Evolutionary conservation across 2,888 invertebrate genomes (phyloP).

Genomic region (Tineola bisselliella): DNA sequence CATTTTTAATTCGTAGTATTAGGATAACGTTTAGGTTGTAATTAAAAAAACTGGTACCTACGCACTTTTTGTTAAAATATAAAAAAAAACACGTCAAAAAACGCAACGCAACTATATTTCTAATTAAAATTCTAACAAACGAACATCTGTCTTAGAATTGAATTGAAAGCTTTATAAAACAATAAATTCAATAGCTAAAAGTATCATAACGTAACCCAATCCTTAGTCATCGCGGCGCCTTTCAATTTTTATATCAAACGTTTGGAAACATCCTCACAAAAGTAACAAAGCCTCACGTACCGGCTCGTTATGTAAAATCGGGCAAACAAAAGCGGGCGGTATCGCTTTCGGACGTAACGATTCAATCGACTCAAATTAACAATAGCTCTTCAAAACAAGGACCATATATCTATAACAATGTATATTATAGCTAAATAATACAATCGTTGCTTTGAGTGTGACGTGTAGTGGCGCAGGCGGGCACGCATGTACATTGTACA

Average conservation of each 20-base stretch:
- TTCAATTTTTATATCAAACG: conserved; percentile 59
- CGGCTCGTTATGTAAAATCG: conserved; percentile 63
- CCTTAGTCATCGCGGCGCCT: conserved; percentile 62
- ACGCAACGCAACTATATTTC: not conserved
- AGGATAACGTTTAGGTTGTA: no score
- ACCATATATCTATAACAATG: conserved; percentile 15
- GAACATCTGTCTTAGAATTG: not conserved
- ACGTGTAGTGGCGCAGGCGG: not conserved
- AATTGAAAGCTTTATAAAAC: not conserved
- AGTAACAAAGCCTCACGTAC: conserved; percentile 40
- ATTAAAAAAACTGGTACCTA: no score
- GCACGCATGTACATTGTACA: no score
- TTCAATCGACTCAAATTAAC: conserved; percentile 60
- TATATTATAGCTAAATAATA: not conserved
- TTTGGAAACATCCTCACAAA: conserved; percentile 31
- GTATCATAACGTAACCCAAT: not conserved
- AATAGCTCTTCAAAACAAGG: conserved; percentile 42
- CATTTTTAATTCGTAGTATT: no score
- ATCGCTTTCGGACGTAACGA: conserved; percentile 56
- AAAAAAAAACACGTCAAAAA: no score
- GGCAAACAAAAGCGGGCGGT: conserved; percentile 53
- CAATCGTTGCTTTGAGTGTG: not conserved
- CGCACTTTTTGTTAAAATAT: no score
- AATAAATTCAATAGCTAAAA: not conserved
- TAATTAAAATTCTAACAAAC: not conserved